Conservation (phyloP, 2,797 vertebrate genomes). For the Coendou prehensilis region DNA sequence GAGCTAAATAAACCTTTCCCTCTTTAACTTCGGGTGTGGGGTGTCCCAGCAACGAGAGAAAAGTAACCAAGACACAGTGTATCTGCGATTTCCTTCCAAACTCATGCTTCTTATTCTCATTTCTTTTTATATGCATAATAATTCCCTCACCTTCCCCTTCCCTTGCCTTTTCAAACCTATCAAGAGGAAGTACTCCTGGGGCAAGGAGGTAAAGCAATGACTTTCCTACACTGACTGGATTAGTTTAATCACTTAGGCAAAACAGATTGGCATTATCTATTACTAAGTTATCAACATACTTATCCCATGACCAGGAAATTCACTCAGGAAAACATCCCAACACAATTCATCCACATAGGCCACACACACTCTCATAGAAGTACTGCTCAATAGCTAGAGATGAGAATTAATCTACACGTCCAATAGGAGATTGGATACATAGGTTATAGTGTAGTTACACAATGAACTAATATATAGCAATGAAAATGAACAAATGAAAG, state of each 20-base stretch:
- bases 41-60: no score
- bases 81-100: slow-evolving; percentile 5
- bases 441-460: not conserved
- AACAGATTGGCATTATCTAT: not conserved
- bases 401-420: not conserved
- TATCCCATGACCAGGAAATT: not conserved
- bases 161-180: not conserved
- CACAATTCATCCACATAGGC: not conserved
- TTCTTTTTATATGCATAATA: not conserved
- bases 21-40: no score
- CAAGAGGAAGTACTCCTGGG: not conserved
- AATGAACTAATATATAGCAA: not conserved
- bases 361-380: not conserved
- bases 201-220: not conserved
- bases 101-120: not conserved
- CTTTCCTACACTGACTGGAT: not conserved
- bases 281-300: not conserved
- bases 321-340: not conserved
- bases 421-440: not conserved
- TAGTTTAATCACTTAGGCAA: not conserved
- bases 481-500: not conserved
- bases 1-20: no score
- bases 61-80: not conserved
- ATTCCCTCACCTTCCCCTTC: not conserved
- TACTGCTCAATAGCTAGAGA: not conserved